Percentiles rank a stretch among this genome's conserved stretches.
Evolutionary conservation across 2,113 vertebrate genomes (phyloP).

Genomic region (Gymnobelideus leadbeateri): DNA sequence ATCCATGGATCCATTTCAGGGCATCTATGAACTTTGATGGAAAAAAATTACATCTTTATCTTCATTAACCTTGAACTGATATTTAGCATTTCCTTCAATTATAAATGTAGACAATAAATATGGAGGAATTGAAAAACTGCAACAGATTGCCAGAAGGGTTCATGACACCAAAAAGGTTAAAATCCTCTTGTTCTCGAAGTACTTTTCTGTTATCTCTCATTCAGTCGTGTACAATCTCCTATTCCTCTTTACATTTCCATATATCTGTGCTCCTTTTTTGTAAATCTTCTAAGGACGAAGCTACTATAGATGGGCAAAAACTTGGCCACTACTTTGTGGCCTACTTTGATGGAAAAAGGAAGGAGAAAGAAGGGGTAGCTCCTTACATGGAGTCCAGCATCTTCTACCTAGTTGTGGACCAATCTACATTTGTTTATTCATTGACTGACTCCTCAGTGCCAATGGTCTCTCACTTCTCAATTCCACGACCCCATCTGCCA

Average conservation of each 20-base stretch:
- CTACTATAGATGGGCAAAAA: neutral
- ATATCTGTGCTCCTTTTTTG: neutral
- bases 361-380: too few species aligned
- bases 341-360: too few species aligned
- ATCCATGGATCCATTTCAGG: neutral
- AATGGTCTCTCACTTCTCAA: neutral
- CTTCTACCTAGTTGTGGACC: neutral
- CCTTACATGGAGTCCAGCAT: neutral
- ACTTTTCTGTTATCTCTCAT: neutral
- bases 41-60: neutral
- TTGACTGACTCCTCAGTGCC: neutral
- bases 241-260: neutral
- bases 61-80: neutral
- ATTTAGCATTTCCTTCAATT: neutral
- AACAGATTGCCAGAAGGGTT: neutral
- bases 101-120: neutral
- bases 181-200: neutral
- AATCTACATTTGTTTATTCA: constrained; percentile 28
- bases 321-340: neutral
- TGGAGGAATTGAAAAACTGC: neutral
- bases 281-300: neutral
- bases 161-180: neutral
- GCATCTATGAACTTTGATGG: neutral
- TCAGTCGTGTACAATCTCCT: neutral
- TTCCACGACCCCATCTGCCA: neutral